Evolutionary conservation across 2,888 invertebrate genomes (phyloP).

Genomic region (Iphiclides podalirius): DNA sequence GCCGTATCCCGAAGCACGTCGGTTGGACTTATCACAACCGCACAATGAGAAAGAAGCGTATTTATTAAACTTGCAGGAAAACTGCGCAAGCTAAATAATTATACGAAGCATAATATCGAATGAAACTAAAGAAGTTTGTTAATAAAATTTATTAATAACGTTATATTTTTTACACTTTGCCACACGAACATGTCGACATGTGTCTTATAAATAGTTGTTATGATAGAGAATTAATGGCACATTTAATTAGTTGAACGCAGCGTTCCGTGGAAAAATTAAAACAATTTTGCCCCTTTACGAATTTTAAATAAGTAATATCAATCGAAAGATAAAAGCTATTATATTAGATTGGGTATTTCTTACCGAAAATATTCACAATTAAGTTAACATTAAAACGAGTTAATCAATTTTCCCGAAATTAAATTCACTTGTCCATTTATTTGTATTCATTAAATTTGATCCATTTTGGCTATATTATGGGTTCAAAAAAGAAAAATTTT

Average conservation of each 20-base stretch:
- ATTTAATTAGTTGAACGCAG: constrained; percentile 26
- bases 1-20: too few species aligned
- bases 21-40: too few species aligned
- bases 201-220: constrained; percentile 43
- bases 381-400: too few species aligned
- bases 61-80: too few species aligned
- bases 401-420: too few species aligned
- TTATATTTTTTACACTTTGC: constrained; percentile 35
- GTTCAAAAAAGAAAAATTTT: neutral
- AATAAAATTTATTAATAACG: constrained; percentile 53
- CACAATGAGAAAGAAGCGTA: too few species aligned
- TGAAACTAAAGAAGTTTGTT: too few species aligned
- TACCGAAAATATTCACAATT: too few species aligned
- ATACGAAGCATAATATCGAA: too few species aligned
- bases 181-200: constrained; percentile 27
- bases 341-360: neutral
- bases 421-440: too few species aligned
- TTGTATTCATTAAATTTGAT: too few species aligned
- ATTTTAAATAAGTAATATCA: neutral
- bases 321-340: neutral
- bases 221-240: constrained; percentile 57
- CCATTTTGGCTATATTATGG: neutral
- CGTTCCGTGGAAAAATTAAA: neutral
- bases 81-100: too few species aligned
- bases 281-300: neutral